Percentiles rank a stretch among this genome's conserved stretches.
Conservation (phyloP, 2,113 vertebrate genomes). For the Corythoichthys intestinalis region DNA sequence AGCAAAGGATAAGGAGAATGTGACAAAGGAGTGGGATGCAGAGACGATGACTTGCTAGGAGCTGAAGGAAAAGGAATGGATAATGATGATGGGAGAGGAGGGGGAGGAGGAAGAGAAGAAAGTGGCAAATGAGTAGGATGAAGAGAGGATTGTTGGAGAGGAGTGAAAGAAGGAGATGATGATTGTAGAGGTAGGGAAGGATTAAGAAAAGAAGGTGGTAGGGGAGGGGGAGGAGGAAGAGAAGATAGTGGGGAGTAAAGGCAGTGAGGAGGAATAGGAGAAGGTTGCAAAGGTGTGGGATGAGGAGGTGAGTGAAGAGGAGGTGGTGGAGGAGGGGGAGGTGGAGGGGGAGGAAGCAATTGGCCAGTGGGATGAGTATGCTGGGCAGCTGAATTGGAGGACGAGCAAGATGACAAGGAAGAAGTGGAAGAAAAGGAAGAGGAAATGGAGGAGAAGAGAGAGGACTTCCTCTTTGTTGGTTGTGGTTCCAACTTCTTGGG, state of each 20-base stretch:
- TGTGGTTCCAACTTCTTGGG: slow-evolving; percentile 77
- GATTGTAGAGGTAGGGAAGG: slow-evolving; percentile 78
- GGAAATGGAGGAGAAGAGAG: slow-evolving; percentile 80
- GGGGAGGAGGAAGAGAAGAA: slow-evolving; percentile 45
- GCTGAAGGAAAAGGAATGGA: not conserved
- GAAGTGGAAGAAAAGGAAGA: slow-evolving; percentile 81
- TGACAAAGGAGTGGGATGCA: not conserved
- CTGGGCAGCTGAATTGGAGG: slow-evolving; percentile 66
- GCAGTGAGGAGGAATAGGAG: not conserved
- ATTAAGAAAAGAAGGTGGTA: slow-evolving; percentile 68
- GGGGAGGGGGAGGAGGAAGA: not conserved
- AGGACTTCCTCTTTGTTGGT: slow-evolving; percentile 91
- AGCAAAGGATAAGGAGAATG: slow-evolving; percentile 18
- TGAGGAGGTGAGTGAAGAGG: not conserved
- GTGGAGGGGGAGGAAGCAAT: slow-evolving; percentile 26
- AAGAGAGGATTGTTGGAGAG: slow-evolving; percentile 72
- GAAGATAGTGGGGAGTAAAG: not conserved
- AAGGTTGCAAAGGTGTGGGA: not conserved
- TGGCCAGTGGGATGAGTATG: slow-evolving; percentile 20
- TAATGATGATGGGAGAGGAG: not conserved
- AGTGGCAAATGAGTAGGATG: slow-evolving; percentile 24
- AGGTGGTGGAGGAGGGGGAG: not conserved
- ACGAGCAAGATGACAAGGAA: slow-evolving; percentile 83
- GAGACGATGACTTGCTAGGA: slow-evolving; percentile 77
- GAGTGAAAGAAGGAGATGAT: slow-evolving; percentile 80